Base-by-base conservation (phyloP, 2,888 invertebrate species). In the Julus scandinavius region DNA sequence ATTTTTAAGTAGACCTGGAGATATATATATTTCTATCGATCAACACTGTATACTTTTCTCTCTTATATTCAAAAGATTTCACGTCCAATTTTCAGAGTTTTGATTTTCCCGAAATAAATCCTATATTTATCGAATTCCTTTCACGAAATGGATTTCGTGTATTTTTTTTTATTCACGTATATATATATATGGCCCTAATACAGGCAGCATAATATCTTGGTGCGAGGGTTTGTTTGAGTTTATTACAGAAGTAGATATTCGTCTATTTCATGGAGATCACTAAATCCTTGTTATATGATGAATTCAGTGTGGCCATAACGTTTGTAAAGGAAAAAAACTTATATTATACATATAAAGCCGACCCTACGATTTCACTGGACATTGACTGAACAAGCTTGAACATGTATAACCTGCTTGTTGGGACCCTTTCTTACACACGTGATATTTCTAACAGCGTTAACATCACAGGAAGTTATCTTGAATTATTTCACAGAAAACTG, bases 31-130 rank as follows among this genome's bases (percentile, higher is more conserved):
- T 80, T 80, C 80, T 80, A 80, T 80, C 80, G 80, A 80, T 80
- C 80, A 80, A 80, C 80, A 80, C 29, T 15, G 13, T 20, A 72
- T 72, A 63, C 38, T 80, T 11, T 40, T 40, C 80, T 38, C 38
- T 80, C 80, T 80, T 80, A 80, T 80, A 80, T 80, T 80, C 80
- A 80, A 80, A 80, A 80, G 80, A 80, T 80, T 80, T 80, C 80
- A 80, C 80, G 80, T 80, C 80, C 80, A 80, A 80, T 80, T 80
- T 80, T 80, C 29, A 80, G 80, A 29, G 80, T 13, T 80, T 29
- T 80, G 80, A 80, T 80, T 80, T 40, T 80, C 13, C 9, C 80
- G 38, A 80, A 29, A 80, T 80, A 80, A 80, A 80, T 80, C 80
- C 80, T 40, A 38, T 80, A 38, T 80, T 80, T 80, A 80, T 80